Evolutionary conservation across 2,797 vertebrate genomes (phyloP).

Genomic region (Otolemur crassicaudatus): DNA sequence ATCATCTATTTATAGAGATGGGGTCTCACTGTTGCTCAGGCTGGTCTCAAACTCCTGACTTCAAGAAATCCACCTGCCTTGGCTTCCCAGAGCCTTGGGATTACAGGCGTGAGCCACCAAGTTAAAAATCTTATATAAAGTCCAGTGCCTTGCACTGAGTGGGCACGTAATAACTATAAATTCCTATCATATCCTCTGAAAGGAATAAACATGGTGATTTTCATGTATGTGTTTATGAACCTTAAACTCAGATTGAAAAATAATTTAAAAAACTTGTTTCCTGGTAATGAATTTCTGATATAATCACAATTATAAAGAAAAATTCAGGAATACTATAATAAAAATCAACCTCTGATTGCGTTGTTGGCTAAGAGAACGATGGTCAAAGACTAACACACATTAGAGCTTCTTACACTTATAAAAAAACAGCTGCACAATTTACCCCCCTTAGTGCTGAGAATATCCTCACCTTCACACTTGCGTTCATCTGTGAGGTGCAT

Average conservation of each 20-base stretch:
- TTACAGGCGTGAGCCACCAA: too few species aligned
- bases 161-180: neutral
- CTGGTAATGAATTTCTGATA: neutral
- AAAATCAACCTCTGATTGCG: neutral
- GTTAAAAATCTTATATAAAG: neutral
- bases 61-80: too few species aligned
- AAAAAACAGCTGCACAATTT: neutral
- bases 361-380: neutral
- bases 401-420: neutral
- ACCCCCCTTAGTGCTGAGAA: neutral
- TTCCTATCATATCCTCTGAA: neutral
- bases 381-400: too few species aligned
- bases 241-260: neutral
- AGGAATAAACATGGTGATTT: neutral
- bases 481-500: neutral
- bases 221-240: neutral
- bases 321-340: neutral
- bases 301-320: neutral
- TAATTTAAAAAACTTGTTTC: neutral
- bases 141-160: neutral
- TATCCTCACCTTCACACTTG: accelerated
- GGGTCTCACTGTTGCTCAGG: too few species aligned
- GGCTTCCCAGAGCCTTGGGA: too few species aligned
- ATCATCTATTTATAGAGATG: too few species aligned
- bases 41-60: too few species aligned